Evolutionary conservation across 1,140 invertebrate genomes (phyloP).

Genomic region (Epicauta chinensis): DNA sequence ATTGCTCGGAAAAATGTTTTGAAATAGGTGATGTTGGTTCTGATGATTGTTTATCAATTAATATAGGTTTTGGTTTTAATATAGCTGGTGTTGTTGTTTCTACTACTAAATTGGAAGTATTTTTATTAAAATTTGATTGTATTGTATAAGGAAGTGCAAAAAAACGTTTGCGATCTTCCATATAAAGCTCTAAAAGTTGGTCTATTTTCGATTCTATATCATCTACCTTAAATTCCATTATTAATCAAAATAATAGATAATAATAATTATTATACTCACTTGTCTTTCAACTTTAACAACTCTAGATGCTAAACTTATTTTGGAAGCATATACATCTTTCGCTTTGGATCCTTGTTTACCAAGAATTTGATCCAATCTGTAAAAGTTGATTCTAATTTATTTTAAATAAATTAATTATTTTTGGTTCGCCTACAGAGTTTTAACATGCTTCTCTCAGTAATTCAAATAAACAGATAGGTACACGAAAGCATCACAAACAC

Average conservation of each 20-base stretch:
- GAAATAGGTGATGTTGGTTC: constrained; percentile 69
- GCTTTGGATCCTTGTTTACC: constrained; percentile 89
- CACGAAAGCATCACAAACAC: no score
- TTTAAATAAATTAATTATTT: not conserved
- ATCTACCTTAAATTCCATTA: constrained; percentile 62
- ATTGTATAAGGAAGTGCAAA: constrained; percentile 44
- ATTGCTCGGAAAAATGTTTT: constrained; percentile 44
- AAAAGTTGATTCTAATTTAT: constrained; percentile 1
- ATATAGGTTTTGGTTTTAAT: constrained; percentile 52
- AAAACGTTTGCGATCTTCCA: constrained; percentile 75
- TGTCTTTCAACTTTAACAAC: constrained; percentile 94
- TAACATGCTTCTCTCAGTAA: no score
- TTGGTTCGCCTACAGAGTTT: not conserved
- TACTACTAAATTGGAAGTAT: not conserved
- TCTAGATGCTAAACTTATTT: constrained; percentile 85
- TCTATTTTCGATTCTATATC: constrained; percentile 91
- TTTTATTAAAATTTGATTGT: not conserved
- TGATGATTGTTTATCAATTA: constrained; percentile 68
- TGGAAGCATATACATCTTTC: constrained; percentile 90
- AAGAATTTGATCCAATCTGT: constrained; percentile 87
- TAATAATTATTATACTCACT: constrained; percentile 50
- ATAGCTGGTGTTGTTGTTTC: constrained; percentile 22
- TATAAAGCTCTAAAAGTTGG: constrained; percentile 86
- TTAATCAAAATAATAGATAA: not conserved
- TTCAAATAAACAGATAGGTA: no score